phyloP scores from a whole-genome alignment of 2,888 invertebrate genomes.

The Cheilosia soror region DNA sequence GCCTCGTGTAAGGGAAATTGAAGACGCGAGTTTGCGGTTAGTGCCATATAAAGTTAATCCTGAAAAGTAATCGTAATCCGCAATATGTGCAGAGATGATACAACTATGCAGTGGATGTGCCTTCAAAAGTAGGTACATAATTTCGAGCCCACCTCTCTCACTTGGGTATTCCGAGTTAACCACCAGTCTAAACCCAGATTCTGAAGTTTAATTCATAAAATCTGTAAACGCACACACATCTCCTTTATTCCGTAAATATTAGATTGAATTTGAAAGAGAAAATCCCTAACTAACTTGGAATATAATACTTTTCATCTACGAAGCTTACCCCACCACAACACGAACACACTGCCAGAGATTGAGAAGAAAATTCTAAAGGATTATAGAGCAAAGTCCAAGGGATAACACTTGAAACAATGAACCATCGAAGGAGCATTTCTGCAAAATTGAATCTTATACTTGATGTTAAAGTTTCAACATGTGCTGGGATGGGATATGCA shows the following conservation, averaged over 20 bases:
- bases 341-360: neutral
- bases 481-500: constrained; percentile 12
- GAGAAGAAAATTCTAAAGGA: constrained; percentile 27
- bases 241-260: neutral
- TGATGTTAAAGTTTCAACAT: constrained; percentile 47
- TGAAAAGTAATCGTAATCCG: neutral
- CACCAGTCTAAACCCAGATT: neutral
- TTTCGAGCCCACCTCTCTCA: neutral
- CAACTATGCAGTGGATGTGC: no score
- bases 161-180: no score
- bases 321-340: neutral
- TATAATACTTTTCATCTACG: constrained; percentile 18
- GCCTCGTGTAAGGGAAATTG: neutral
- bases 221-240: neutral
- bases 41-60: neutral
- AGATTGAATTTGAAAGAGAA: constrained; percentile 12
- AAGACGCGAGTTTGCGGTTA: neutral
- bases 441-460: constrained; percentile 51
- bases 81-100: no score
- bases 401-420: constrained; percentile 63
- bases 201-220: neutral
- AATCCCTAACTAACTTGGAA: constrained; percentile 24
- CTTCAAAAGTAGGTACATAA: no score
- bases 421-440: constrained; percentile 41
- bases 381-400: constrained; percentile 23